Evolutionary conservation across 1,140 invertebrate genomes (phyloP).

Genomic region (Heliconius hewitsoni): DNA sequence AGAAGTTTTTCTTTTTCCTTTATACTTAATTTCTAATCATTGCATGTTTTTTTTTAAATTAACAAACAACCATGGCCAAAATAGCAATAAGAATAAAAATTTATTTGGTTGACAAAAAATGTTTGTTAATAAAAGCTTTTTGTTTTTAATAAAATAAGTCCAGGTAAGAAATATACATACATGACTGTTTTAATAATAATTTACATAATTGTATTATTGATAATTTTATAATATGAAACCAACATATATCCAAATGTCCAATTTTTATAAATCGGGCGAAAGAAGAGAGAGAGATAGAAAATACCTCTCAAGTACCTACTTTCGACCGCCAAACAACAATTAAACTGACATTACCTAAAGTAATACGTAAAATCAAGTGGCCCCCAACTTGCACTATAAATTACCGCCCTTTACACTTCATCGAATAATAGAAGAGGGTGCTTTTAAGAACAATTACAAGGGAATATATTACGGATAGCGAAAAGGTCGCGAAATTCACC

Average conservation of each 20-base stretch:
- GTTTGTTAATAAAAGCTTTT: too few species aligned
- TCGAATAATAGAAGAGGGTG: constrained; percentile 57
- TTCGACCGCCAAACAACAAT: constrained; percentile 42
- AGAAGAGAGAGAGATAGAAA: not conserved
- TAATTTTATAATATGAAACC: too few species aligned
- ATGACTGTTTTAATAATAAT: too few species aligned
- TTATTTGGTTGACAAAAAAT: too few species aligned
- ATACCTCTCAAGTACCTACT: constrained; percentile 19
- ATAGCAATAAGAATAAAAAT: too few species aligned
- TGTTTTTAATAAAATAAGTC: too few species aligned
- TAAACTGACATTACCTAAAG: constrained; percentile 55
- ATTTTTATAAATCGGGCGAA: not conserved
- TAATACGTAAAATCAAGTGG: constrained; percentile 46
- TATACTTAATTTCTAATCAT: not conserved
- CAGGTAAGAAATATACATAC: too few species aligned
- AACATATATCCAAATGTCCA: not conserved
- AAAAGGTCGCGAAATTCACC: constrained; percentile 43
- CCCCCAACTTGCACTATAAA: constrained; percentile 58
- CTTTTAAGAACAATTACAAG: constrained; percentile 58
- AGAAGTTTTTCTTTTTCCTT: not conserved
- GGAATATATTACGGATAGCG: constrained; percentile 43
- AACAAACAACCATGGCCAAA: too few species aligned
- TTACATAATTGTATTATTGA: too few species aligned
- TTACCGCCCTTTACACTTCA: constrained; percentile 65
- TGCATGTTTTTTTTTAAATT: not conserved